Base-by-base conservation (phyloP, 1,140 invertebrate species). In the Habropoda laboriosa region DNA sequence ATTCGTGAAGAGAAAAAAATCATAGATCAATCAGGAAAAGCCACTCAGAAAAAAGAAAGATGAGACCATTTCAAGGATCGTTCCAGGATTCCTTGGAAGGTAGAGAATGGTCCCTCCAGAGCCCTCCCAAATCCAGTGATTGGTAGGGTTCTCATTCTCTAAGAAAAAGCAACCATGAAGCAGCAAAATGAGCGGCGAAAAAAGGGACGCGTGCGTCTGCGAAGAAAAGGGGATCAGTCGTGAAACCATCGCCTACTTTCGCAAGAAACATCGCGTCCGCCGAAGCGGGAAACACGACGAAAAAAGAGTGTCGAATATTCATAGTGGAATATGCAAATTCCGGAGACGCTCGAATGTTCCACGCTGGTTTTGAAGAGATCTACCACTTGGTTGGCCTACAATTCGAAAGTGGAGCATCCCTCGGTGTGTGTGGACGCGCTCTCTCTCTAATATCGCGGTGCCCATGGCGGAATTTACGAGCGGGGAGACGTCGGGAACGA, bases 401-500 rank as follows among this genome's bases (percentile, higher is more conserved):
- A 76, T 76, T 53, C 16, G n/a, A 42, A 76, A 76, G 49, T 76
- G 74, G 74, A 76, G 40, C 73, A 45, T 38, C 30, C 61, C 38
- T 30, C 63, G 63, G 16, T 21, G 40, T n/a, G 12, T 27, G 27
- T 13, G 16, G 27, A 24, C 30, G 27, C 7, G 4, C 57, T 16
- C 30, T 12, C 30, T 10, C 53, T 45, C 70, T 40, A 35, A 47
- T 61, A 61, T 73, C 61, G 61, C 35, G 6, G 35, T 66, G 60
- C 40, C 47, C 49, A 16, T 53, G 24, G 30, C n/a, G 38, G n/a
- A 32, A 76, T 76, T 68, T 57, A 76, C 63, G 74, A 76, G 63
- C 18, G n/a, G 51, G 13, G 51, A 51, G 51, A 51, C 24, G 32
- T 42, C 61, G 60, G 24, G 51, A 55, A 42, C 66, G 21, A 16